A percentile compares a stretch with the other conserved stretches of the same genome.
phyloP scores from a whole-genome alignment of 2,888 invertebrate genomes.

The Drosophila parthenogenetica region DNA sequence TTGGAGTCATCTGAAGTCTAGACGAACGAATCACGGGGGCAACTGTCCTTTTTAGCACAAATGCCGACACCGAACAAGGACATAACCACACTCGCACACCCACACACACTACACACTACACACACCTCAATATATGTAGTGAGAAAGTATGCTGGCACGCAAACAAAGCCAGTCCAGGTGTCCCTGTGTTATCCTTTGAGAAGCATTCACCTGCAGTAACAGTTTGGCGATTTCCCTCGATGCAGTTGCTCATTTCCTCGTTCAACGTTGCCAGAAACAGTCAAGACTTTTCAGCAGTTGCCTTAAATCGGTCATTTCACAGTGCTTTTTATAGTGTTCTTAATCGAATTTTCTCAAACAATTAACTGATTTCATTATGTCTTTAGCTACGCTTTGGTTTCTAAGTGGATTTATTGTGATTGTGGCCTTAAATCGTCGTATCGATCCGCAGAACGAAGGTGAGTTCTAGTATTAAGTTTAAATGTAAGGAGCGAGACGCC shows the following conservation, averaged over 20 bases:
- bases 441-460: conserved; percentile 47
- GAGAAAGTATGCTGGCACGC: conserved; percentile 57
- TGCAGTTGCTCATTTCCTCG: conserved; percentile 62
- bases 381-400: conserved; percentile 24
- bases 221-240: conserved; percentile 15
- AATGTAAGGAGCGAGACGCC: no score
- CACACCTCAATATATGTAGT: no score
- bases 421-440: conserved; percentile 1
- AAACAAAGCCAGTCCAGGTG: conserved; percentile 54
- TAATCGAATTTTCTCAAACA: conserved; percentile 1
- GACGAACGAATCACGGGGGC: conserved; percentile 68
- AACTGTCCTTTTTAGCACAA: conserved; percentile 56
- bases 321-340: conserved; percentile 1
- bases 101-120: no score
- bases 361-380: conserved; percentile 39
- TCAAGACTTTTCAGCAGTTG: conserved; percentile 29
- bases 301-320: background rate
- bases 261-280: conserved; percentile 36
- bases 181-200: conserved; percentile 36
- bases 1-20: conserved; percentile 68
- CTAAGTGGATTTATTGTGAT: background rate
- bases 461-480: conserved; percentile 10
- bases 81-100: conserved; percentile 10
- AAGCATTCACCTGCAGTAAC: conserved; percentile 27
- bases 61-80: conserved; percentile 30